phyloP scores from a whole-genome alignment of 2,113 vertebrate genomes.

The Benitochromis conjunctus region DNA sequence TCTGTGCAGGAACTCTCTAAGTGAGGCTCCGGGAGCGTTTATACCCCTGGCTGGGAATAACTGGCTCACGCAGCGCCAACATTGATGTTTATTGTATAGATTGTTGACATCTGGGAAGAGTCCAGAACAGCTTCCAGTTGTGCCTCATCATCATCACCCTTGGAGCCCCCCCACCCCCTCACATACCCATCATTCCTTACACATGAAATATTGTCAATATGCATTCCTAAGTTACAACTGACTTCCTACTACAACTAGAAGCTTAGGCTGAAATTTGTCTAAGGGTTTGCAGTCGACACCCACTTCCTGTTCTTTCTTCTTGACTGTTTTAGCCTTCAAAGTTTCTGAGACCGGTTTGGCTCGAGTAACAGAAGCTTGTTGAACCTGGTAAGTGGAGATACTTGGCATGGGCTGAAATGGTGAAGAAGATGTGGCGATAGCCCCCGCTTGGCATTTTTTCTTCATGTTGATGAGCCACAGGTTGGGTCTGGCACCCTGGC shows the following conservation, averaged over 20 bases:
- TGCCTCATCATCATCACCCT: constrained; percentile 18
- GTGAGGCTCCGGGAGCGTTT: fast-evolving
- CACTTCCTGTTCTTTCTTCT: not conserved
- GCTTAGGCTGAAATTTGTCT: not conserved
- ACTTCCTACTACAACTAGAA: not conserved
- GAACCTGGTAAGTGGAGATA: not conserved
- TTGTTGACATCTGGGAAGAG: not conserved
- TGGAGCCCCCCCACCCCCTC: not conserved
- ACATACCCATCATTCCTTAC: constrained; percentile 19
- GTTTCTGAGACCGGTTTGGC: not conserved
- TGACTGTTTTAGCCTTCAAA: not conserved
- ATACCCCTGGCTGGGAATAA: not conserved
- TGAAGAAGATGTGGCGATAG: not conserved
- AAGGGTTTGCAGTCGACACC: not conserved
- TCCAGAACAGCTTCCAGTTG: constrained; percentile 4
- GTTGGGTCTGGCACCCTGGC: not conserved
- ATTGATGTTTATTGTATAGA: not conserved
- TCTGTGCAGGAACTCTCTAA: not conserved
- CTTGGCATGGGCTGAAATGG: not conserved
- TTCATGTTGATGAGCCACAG: not conserved
- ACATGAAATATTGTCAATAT: constrained; percentile 39
- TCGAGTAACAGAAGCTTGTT: not conserved
- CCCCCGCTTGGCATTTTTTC: not conserved
- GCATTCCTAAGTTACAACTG: constrained; percentile 9
- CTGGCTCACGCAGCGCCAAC: not conserved